Evolutionary conservation across 2,888 invertebrate species (phyloP), one percentile per base, ranked within the genome.

Genomic region (Rhopalosiphum nymphaeae): DNA sequence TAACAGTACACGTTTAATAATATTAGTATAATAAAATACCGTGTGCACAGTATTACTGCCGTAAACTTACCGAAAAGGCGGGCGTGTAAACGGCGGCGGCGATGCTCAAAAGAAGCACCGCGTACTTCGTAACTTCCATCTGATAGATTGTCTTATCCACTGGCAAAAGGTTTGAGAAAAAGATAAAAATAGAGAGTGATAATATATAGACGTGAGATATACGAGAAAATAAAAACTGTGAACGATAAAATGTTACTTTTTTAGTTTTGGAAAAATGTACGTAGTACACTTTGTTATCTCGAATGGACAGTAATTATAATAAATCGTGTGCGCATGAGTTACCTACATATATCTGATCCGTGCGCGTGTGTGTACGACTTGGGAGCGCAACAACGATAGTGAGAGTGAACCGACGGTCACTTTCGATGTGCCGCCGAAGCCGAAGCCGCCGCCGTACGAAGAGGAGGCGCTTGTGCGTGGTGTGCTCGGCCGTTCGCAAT

Each of bases 381-480:
- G 90, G 85, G 89, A 90, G 90, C 86, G 46, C 90, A 56, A 94
- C 93, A 86, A 94, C 93, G 93, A 94, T 90, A 94, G 93, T 90
- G 93, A 94, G 93, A 94, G 93, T 94, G 93, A 94, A 94, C 93
- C 46, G 93, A 85, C 93, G 93, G 93, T 94, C 93, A 94, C 93
- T 94, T 94, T 94, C 93, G 93, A 94, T 94, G 29, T 61, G 93
- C 93, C 93, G 93, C 90, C 90, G 89, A 1, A 16, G 84, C 44
- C 92, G 57, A 11, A 44, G 90, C 78, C 49, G 36, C n/a, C 36
- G 91, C 67, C 13, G 88, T 42, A 9, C 90, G 85, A 94, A 94
- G 90, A 90, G 93, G 93, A 94, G 93, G 93, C 84, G 93, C 92
- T 56, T 67, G 53, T 44, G 67, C 84, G 92, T 42, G 67, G 67